These are phyloP conservation scores for Drosophila borborema DNA, from an alignment of 2,888 invertebrate species.

Conservation along the genomic window DNA sequence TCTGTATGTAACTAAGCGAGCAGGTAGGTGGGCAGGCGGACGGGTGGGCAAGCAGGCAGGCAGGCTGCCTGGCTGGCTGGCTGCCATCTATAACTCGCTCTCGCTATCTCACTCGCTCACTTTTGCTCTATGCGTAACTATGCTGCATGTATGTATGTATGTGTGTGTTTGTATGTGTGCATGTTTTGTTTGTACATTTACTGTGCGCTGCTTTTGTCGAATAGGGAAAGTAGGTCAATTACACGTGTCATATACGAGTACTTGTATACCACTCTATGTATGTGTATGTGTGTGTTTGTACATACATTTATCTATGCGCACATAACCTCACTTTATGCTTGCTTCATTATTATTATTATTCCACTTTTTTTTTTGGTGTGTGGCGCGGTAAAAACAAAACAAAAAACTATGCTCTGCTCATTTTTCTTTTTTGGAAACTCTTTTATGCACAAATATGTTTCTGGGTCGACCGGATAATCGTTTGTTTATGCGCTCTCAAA, in stretches of 20 bases:
- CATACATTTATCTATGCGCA: constrained; percentile 3
- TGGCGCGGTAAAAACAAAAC: neutral
- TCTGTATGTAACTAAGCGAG: neutral
- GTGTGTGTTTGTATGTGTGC: neutral
- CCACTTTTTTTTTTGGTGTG: neutral
- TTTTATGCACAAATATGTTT: constrained; percentile 50
- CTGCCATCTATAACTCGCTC: neutral
- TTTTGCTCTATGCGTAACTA: constrained; percentile 33
- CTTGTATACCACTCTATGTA: constrained; percentile 13
- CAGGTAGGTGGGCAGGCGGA: neutral
- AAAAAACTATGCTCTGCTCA: constrained; percentile 32
- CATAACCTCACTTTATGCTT: constrained; percentile 48
- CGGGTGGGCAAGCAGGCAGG: neutral
- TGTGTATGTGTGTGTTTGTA: neutral
- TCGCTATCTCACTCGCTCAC: constrained; percentile 3
- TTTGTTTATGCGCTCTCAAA: constrained; percentile 53
- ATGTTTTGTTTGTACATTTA: constrained; percentile 22
- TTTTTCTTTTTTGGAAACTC: constrained; percentile 27
- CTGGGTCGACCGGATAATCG: constrained; percentile 59
- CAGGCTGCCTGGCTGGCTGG: neutral
- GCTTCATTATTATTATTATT: constrained; percentile 29
- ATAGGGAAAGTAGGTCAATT: constrained; percentile 84
- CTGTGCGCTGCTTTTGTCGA: constrained; percentile 50
- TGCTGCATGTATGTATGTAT: constrained; percentile 22
- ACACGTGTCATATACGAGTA: constrained; percentile 78